Evolutionary conservation across 2,888 invertebrate species (phyloP).

Genomic region (Cordilura impudica): DNA sequence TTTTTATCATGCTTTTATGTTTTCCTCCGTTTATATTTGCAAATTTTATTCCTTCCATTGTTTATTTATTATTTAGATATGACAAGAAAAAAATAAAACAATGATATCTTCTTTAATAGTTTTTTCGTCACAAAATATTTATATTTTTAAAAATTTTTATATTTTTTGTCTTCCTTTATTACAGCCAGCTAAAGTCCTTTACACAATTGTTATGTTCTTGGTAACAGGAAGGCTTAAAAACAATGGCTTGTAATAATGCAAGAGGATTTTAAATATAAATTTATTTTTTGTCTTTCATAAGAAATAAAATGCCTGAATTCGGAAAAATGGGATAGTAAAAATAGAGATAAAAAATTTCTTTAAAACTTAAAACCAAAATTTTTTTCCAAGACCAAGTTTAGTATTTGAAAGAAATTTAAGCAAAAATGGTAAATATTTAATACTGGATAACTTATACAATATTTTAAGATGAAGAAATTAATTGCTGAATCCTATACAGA

Average conservation of each 20-base stretch:
- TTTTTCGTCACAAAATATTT: too few relatives aligned
- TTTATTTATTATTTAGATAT: constrained; percentile 54
- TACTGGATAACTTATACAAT: too few relatives aligned
- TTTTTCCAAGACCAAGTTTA: too few relatives aligned
- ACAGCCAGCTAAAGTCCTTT: constrained; percentile 7
- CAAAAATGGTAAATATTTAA: too few relatives aligned
- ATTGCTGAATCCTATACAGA: too few relatives aligned
- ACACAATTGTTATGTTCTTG: background rate
- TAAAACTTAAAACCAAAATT: too few relatives aligned
- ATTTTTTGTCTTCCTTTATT: background rate
- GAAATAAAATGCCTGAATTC: too few relatives aligned
- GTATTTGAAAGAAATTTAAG: too few relatives aligned
- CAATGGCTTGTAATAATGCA: constrained; percentile 47
- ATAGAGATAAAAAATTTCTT: too few relatives aligned
- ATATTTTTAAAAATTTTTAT: background rate
- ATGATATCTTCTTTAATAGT: constrained; percentile 34
- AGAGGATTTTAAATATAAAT: constrained; percentile 18
- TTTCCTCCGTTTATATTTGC: background rate
- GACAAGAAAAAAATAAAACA: background rate
- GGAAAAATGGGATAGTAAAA: too few relatives aligned
- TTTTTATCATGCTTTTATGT: background rate
- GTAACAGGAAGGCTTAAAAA: constrained; percentile 56
- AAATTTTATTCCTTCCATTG: constrained; percentile 50
- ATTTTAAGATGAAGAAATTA: too few relatives aligned
- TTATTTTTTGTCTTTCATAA: too few relatives aligned